Base-by-base conservation (phyloP, 1,140 invertebrate species). In the Psilanteris sp. region DNA sequence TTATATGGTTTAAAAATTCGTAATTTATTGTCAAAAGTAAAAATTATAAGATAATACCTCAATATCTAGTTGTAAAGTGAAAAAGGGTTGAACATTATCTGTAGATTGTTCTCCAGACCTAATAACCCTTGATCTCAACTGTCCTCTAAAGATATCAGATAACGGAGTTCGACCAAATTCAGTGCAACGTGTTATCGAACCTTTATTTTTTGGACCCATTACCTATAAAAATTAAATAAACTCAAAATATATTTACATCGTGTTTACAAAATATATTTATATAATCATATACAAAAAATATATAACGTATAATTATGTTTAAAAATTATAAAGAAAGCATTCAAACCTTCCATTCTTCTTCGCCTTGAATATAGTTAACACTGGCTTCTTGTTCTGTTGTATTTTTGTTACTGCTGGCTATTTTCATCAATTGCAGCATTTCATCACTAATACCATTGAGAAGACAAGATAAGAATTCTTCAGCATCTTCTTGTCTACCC, bases 391-490 rank as follows among this genome's bases (percentile, higher is more conserved):
- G 5, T 14, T 78, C 27, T n/a, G 43, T 29, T 34, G 57, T 31
- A 7, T 70, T 83, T 77, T 89, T 89, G 27, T 67, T 78, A 10
- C 22, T 89, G 55, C 89, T 91, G 1, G 92, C 90, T 66, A 93
- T 85, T 86, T 93, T 93, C 82, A 93, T 93, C 10, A 93, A 81
- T 92, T 96, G 94, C 0, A 96, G 88, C 96, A 99, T 98, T 89
- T 98, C 97, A 86, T 98, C 97, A 86, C 98, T 97, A 20, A 98
- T 91, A 18, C 94, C 94, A 87, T 98, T 98, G 1, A 98, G 90
- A 36, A 98, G 90, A 87, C 94, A 97, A 7, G 95, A 94, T 1
- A 98, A 90, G 86, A 98, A 98, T 81, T 98, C 97, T 86, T 98
- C 97, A 0, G 97, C 97, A 89, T 98, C 97, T 85, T 98, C 96